These are phyloP conservation scores for Callochromis pleurospilus DNA, from an alignment of 2,113 vertebrate species.

Conservation along the genomic window DNA sequence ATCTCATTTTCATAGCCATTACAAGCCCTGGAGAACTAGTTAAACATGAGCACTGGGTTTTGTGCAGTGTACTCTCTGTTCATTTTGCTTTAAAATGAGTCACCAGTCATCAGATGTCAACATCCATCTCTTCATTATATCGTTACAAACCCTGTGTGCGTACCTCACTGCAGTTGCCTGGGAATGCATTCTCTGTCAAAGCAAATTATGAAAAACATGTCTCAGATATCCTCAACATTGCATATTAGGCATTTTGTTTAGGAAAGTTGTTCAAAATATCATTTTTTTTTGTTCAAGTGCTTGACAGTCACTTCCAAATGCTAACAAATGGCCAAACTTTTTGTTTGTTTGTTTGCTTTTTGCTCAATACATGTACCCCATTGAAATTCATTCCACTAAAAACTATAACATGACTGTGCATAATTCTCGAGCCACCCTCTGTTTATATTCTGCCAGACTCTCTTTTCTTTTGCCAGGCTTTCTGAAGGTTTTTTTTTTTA, in stretches of 20 bases:
- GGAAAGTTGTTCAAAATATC: not conserved
- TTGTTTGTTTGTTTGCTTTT: not conserved
- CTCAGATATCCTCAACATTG: not conserved
- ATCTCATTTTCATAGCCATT: conserved; percentile 2
- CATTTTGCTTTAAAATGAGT: conserved; percentile 6
- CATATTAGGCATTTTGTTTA: not conserved
- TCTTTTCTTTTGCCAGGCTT: not conserved
- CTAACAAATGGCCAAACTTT: not conserved
- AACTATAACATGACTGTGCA: not conserved
- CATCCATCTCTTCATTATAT: conserved; percentile 26
- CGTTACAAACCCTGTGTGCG: not conserved
- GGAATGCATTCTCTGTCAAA: not conserved
- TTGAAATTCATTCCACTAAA: not conserved
- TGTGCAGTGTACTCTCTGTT: not conserved
- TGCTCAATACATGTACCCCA: not conserved
- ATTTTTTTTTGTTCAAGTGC: not conserved
- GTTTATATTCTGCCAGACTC: not conserved
- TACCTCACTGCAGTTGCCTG: not conserved
- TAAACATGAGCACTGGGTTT: not conserved
- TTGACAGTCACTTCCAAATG: not conserved
- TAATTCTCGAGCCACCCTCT: not conserved
- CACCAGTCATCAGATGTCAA: conserved; percentile 26
- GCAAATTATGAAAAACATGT: not conserved
- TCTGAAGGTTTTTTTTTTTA: not conserved
- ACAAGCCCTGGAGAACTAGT: conserved; percentile 8